phyloP scores from a whole-genome alignment of 2,113 vertebrate species.

The Proteles cristata region DNA sequence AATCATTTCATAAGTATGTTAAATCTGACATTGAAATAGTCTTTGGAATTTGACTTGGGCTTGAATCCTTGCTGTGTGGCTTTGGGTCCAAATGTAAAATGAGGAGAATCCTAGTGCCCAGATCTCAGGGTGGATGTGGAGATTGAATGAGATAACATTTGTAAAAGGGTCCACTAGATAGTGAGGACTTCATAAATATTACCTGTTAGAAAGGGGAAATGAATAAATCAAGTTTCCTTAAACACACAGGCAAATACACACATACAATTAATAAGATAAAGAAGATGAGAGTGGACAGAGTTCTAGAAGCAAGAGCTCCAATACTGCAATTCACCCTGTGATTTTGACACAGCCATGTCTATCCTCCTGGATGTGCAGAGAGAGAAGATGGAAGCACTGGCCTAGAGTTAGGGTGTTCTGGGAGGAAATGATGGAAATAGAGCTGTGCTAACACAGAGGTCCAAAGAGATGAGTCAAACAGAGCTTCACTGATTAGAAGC shows the following conservation, averaged over 20 bases:
- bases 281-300: not conserved
- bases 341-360: not conserved
- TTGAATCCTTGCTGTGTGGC: not conserved
- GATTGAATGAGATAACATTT: not conserved
- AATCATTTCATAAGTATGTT: not conserved
- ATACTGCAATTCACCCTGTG: not conserved
- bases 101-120: not conserved
- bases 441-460: not conserved
- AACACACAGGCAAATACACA: not conserved
- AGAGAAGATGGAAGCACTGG: not conserved
- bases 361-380: not conserved
- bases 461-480: not conserved
- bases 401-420: not conserved
- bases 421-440: not conserved
- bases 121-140: not conserved
- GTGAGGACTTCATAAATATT: not conserved
- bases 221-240: not conserved
- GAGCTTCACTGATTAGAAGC: not conserved
- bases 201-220: not conserved
- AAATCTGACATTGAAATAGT: not conserved
- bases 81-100: not conserved
- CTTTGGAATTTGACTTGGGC: constrained; percentile 17
- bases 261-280: not conserved
- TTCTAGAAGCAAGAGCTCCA: not conserved
- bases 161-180: not conserved